Evolutionary conservation across 2,888 invertebrate genomes (phyloP), one percentile per base, ranked within the genome.

Genomic region (Macrophya alboannulata): DNA sequence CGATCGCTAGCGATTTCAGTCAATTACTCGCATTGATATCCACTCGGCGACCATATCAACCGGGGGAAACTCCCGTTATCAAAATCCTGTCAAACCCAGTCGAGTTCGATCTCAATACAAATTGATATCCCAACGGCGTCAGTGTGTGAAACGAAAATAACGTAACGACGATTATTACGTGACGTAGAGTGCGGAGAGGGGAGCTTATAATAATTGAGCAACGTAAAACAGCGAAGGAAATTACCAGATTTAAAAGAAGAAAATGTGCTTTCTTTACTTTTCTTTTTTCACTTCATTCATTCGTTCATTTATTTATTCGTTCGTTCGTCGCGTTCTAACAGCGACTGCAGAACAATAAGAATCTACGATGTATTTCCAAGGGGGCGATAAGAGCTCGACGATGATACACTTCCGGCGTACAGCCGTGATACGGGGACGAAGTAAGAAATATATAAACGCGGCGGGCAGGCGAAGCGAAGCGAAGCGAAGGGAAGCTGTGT

Each of bases 1-100:
- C 81, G 62, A 81, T 81, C 81, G 40, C 62, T 40, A 17, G 62
- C 81, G 81, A 81, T 81, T 81, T 81, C 15, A 62, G 81, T 81
- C 81, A 81, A 81, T 81, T 81, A 62, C 81, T 62, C 81, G 62
- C 59, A 62, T 62, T 40, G 81, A 81, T n/a, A n/a, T 81, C 81
- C 59, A 59, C 62, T 62, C 62, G 81, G n/a, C 51, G 25, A 81
- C 62, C 59, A 62, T 62, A 62, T 62, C 62, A 62, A 43, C 81
- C 81, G 10, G n/a, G 81, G 37, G 81, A 15, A 81, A 25, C 15
- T 43, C 21, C 59, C 81, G 81, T 62, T 59, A 62, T 81, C 37
- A 81, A 31, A 81, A 81, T 81, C 59, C 81, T 81, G 81, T 81
- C 81, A 81, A 81, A 81, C 43, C 59, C 59, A 77, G 77, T n/a